Base-by-base conservation (phyloP, 2,888 invertebrate species). In the Eupithecia insigniata region DNA sequence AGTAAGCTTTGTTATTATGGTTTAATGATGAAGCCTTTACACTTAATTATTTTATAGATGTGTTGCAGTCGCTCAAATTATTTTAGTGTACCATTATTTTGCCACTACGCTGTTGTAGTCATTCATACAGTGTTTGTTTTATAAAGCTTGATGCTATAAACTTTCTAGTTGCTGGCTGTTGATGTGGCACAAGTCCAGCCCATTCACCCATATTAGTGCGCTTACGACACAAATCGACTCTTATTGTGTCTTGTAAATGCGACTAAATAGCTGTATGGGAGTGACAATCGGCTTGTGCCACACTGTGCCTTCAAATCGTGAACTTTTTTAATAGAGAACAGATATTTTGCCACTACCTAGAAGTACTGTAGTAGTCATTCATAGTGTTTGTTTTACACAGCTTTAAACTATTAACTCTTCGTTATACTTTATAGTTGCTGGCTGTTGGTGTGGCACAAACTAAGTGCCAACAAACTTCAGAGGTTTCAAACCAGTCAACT, bases 1-100 rank as follows among this genome's bases (percentile, higher is more conserved):
- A 82, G 85, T 82, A 81, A 83, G 83, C 88, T 88, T 90, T 86
- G 87, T 87, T 87, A 81, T 86, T 87, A 90, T 89, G 80, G 79
- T 81, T 85, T 89, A 85, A 89, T 87, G 84, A 87, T 85, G 82
- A 75, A 86, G 85, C 85, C 84, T 81, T 85, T 85, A 79, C 81
- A 80, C 76, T 84, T 84, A 83, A 88, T 88, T 85, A 85, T 83
- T 88, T 87, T 86, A 88, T 89, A 81, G 82, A 78, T 82, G 81
- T 82, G 81, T 83, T 83, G 81, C 80, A 81, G 80, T 81, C 82
- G 80, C 83, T 85, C 84, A 82, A 84, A 86, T 84, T 80, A 76
- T 81, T 87, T 85, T 82, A 84, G 79, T 83, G 78, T 79, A 81
- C 76, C 69, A 82, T 83, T 83, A 85, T 81, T 79, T 76, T 82